phyloP scores from a whole-genome alignment of 2,888 invertebrate genomes.

The Lasioglossum lativentre region DNA sequence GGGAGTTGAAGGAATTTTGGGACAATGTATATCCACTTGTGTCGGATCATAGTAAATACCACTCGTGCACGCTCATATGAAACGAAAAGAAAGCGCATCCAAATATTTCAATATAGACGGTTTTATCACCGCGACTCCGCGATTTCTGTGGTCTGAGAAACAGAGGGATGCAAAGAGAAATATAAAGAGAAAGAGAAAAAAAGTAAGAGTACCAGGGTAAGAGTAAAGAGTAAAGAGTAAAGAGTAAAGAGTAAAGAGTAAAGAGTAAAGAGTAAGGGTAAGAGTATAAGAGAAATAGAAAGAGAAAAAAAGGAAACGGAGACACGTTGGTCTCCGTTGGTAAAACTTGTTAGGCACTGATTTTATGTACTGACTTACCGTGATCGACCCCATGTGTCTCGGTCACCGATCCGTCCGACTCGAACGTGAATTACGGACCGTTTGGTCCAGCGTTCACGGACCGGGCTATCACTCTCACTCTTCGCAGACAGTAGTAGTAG shows the following conservation, averaged over 20 bases:
- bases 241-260: not conserved
- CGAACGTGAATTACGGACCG: slow-evolving; percentile 52
- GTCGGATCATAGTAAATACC: not conserved
- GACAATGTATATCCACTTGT: no score
- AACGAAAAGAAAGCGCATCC: not conserved
- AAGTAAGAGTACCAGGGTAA: not conserved
- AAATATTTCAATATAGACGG: not conserved
- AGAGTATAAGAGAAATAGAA: slow-evolving; percentile 4
- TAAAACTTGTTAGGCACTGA: slow-evolving; percentile 43
- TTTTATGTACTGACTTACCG: slow-evolving; percentile 65
- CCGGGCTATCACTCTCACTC: slow-evolving; percentile 68
- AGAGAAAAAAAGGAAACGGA: slow-evolving; percentile 20
- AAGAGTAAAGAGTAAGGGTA: slow-evolving; percentile 5
- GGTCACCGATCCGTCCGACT: slow-evolving; percentile 54
- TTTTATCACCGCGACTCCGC: not conserved
- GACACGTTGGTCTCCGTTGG: slow-evolving; percentile 15
- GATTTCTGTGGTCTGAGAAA: not conserved
- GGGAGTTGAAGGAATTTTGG: no score
- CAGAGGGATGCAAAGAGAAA: slow-evolving; percentile 2
- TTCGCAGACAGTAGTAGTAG: slow-evolving; percentile 63
- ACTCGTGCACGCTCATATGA: not conserved
- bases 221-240: not conserved
- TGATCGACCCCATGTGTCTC: slow-evolving; percentile 52
- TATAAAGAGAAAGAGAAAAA: not conserved
- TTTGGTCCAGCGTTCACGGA: slow-evolving; percentile 56